Conservation (phyloP, 2,113 vertebrate genomes). For the Todiramphus chloris region DNA sequence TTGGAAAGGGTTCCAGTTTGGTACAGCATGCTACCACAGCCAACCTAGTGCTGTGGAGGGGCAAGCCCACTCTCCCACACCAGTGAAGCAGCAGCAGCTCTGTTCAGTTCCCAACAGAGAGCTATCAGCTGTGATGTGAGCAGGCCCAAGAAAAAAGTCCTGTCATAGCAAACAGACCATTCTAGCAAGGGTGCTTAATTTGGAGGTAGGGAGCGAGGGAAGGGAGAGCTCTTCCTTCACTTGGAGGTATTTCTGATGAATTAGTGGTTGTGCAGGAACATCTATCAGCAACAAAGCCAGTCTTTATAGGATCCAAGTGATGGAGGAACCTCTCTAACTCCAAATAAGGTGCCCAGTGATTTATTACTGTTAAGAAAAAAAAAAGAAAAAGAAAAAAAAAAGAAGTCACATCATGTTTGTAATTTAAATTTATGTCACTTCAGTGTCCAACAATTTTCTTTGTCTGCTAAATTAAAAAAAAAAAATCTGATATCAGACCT, state of each 20-base stretch:
- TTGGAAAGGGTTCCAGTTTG: background rate
- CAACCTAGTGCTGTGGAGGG: rapidly evolving
- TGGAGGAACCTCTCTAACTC: background rate
- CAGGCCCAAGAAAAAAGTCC: background rate
- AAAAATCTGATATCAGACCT: background rate
- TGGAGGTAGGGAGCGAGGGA: background rate
- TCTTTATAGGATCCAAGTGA: background rate
- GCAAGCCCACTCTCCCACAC: background rate
- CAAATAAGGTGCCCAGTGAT: background rate
- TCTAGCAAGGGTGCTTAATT: background rate
- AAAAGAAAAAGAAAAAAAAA: background rate
- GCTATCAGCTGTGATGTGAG: background rate
- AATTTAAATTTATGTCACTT: background rate
- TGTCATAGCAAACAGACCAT: background rate
- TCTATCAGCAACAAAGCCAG: background rate
- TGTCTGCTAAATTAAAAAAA: background rate
- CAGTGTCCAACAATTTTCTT: background rate
- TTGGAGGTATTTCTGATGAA: background rate
- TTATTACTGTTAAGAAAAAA: background rate
- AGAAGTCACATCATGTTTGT: background rate
- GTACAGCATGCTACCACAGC: background rate
- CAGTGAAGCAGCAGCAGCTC: background rate
- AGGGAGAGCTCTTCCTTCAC: background rate
- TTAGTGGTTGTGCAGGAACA: background rate
- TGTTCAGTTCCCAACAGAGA: background rate